Evolutionary conservation across 2,888 invertebrate genomes (phyloP), one percentile per base, ranked within the genome.

Genomic region (Torymus texanus): DNA sequence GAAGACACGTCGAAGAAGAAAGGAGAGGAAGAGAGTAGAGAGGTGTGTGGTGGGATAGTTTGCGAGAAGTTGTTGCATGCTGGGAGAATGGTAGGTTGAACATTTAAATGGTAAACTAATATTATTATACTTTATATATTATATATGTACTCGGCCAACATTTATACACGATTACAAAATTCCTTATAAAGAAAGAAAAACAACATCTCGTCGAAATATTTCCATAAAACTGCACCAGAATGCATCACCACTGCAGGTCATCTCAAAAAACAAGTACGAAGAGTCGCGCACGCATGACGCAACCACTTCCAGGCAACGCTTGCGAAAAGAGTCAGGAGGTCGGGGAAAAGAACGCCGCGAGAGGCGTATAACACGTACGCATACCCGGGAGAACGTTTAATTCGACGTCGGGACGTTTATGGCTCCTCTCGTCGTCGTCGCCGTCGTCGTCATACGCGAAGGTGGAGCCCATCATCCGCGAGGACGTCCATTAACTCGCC

Each of bases 351-450:
- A 51, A 29, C 0, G 29, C 29, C 29, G 24, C 4, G 24, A 62
- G 68, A 8, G 12, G 13, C 63, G n/a, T 0, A 65, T 29, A 29
- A 58, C 50, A 76, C 14, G 55, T 53, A 82, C n/a, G n/a, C 11
- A 29, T 29, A 29, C 29, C 29, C 29, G 29, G 4, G 50, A 51
- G 41, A 85, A 84, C 85, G 84, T 85, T 86, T 83, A 84, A 86
- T 86, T 85, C 84, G 84, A 83, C 29, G 83, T 83, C 84, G 78
- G 82, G 85, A 87, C 85, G 84, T 87, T 87, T 87, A 85, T 84
- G 82, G 83, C 84, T 85, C 83, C 83, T 61, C 75, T 59, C 13
- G 29, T 29, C 29, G 29, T 29, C 29, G 29, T 29, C 29, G 29
- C 3, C 13, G 29, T 29, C 29, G 29, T 29, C 29, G 29, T 29